Evolutionary conservation across 2,888 invertebrate genomes (phyloP).

Genomic region (Euclidia mi): DNA sequence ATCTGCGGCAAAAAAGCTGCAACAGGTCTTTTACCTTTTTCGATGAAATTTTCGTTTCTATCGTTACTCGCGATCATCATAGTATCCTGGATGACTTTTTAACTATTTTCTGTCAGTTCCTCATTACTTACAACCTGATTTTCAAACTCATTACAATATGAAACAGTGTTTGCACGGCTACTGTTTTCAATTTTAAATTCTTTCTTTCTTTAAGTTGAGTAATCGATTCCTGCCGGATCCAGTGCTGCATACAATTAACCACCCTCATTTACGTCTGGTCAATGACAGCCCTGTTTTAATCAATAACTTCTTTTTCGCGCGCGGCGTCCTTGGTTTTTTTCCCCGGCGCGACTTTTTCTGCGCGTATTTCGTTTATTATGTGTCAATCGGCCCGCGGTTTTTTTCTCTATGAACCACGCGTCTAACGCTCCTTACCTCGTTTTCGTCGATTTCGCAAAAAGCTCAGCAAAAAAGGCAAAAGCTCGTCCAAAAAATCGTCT

Average conservation of each 20-base stretch:
- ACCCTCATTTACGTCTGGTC: slow-evolving; percentile 90
- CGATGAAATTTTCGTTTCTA: not conserved
- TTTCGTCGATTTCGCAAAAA: slow-evolving; percentile 84
- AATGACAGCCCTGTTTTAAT: slow-evolving; percentile 89
- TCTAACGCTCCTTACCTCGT: slow-evolving; percentile 75
- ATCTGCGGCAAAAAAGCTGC: slow-evolving; percentile 5
- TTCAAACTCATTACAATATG: slow-evolving; percentile 34
- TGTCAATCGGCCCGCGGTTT: slow-evolving; percentile 81
- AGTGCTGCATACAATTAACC: slow-evolving; percentile 87
- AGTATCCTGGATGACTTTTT: not conserved
- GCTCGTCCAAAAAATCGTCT: slow-evolving; percentile 89
- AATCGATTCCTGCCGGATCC: slow-evolving; percentile 76
- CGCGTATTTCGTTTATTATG: slow-evolving; percentile 86
- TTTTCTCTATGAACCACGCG: slow-evolving; percentile 63
- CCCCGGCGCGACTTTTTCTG: slow-evolving; percentile 88
- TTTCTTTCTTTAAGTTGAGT: slow-evolving; percentile 61
- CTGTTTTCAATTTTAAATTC: slow-evolving; percentile 63
- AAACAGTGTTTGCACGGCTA: slow-evolving; percentile 41
- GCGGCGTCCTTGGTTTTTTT: slow-evolving; percentile 88
- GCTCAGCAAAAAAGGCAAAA: slow-evolving; percentile 85
- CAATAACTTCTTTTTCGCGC: slow-evolving; percentile 90
- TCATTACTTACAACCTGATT: slow-evolving; percentile 24
- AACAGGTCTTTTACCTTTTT: slow-evolving; percentile 16
- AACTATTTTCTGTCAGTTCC: not conserved
- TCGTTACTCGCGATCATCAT: not conserved